These are phyloP conservation scores for Argyrosomus japonicus DNA, from an alignment of 2,113 vertebrate species.

Conservation along the genomic window DNA sequence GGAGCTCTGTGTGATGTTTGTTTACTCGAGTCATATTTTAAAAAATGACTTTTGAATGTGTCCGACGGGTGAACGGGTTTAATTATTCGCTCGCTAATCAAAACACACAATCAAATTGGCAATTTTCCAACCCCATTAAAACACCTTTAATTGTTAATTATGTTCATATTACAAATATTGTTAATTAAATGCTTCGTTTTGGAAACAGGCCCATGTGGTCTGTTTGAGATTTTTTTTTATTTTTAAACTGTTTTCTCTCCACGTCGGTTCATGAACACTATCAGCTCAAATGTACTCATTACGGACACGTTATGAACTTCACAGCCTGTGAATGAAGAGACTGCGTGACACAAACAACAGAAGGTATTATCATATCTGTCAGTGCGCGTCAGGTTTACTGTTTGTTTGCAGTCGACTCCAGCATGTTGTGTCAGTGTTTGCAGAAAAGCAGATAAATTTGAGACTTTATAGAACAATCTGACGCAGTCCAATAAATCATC, in stretches of 20 bases:
- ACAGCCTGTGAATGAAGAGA: background rate
- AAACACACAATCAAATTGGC: background rate
- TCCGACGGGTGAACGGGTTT: background rate
- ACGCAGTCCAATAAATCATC: too few species aligned
- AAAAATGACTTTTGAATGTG: background rate
- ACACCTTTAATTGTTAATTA: background rate
- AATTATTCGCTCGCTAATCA: background rate
- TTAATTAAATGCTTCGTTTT: background rate
- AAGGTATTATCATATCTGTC: background rate
- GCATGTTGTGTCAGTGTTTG: background rate
- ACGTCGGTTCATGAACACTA: background rate
- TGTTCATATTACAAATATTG: background rate
- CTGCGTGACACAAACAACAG: background rate
- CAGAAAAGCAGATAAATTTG: background rate
- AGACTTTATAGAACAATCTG: too few species aligned
- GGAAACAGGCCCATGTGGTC: too few species aligned
- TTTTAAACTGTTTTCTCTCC: background rate
- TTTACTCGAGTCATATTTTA: background rate
- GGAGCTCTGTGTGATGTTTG: background rate
- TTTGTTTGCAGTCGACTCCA: background rate
- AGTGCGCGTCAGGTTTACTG: too few species aligned
- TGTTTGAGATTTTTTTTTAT: background rate
- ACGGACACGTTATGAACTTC: background rate
- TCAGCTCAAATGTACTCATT: background rate
- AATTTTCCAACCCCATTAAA: background rate